phyloP scores from a whole-genome alignment of 2,797 vertebrate genomes.

The Labeo calbasu region DNA sequence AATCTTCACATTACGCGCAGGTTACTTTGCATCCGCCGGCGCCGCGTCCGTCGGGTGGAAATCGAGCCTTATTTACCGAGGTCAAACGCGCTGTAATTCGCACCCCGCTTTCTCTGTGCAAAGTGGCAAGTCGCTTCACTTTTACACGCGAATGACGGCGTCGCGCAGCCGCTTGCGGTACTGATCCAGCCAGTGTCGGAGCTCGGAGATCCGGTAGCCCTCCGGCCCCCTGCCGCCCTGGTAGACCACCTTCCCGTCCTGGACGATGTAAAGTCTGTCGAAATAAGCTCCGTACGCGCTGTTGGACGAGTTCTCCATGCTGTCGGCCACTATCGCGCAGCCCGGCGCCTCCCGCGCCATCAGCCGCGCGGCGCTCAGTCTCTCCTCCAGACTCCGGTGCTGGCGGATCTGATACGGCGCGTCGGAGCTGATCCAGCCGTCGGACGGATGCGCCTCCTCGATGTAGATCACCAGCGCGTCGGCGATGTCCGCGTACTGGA shows the following conservation, averaged over 20 bases:
- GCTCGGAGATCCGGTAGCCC: conserved; percentile 93
- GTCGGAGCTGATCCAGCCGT: conserved; percentile 96
- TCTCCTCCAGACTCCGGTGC: conserved; percentile 92
- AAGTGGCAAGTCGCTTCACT: neutral
- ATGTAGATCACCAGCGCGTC: conserved; percentile 96
- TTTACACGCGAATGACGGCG: conserved; percentile 82
- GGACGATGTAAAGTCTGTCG: conserved; percentile 92
- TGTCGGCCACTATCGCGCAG: conserved; percentile 89
- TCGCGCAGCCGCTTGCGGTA: conserved; percentile 78
- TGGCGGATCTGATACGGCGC: conserved; percentile 91
- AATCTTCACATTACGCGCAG: no score
- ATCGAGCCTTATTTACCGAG: neutral
- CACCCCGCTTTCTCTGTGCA: no score
- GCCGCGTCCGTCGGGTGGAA: neutral
- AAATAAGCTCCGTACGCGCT: conserved; percentile 96
- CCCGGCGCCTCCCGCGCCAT: conserved; percentile 88
- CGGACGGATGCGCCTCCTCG: conserved; percentile 96
- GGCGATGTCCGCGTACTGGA: conserved; percentile 86
- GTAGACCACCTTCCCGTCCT: conserved; percentile 88
- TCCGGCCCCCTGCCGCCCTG: conserved; percentile 94
- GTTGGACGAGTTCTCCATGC: conserved; percentile 94
- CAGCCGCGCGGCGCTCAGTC: conserved; percentile 87
- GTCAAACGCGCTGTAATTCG: no score
- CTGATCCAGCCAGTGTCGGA: conserved; percentile 88
- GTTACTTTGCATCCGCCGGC: no score